Base-by-base conservation (phyloP, 2,888 invertebrate species). In the Salticus scenicus region DNA sequence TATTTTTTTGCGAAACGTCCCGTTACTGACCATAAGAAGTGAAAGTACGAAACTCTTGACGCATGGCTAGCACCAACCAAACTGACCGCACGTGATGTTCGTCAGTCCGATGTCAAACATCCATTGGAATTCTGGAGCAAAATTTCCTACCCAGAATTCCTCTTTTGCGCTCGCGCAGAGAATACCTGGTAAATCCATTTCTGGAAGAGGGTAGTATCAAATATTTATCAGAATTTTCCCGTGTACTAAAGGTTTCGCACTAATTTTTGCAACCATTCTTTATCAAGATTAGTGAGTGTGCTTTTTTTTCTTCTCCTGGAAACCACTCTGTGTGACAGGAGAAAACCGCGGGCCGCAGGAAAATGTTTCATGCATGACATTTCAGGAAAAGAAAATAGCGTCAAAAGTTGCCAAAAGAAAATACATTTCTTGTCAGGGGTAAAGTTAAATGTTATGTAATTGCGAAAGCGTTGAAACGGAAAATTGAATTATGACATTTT, bases 361-460 rank as follows among this genome's bases (percentile, higher is more conserved):
- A 24, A 57, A 57, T 57, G 24, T 57, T 24, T 57, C 57, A 57
- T 24, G 57, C 57, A 57, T 57, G 57, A 57, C 57, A 57, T 20
- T 57, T 20, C 20, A 57, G 24, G 24, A 57, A 57, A 57, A 20
- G 57, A 24, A 57, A 57, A 57, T 17, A 57, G 4, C 24, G 7
- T 57, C 17, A 2, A 20, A 57, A 57, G 24, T 57, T 57, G 57
- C 24, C 24, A 57, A 24, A 57, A 57, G 57, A 57, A 57, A 57
- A 57, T 57, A 24, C 20, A 5, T 24, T 17, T 20, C 2, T 24
- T 57, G 20, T 8, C 24, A 24, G 5, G 1, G 24, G 57, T 24
- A 57, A 57, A 57, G 57, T 57, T 57, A 57, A 57, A 57, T 57
- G 57, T 20, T 20, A 57, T 57, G 24, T 57, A 57, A 57, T 57